Percentiles rank a stretch among this genome's conserved stretches.
These are phyloP conservation scores for Epirrita christyi DNA, from an alignment of 2,888 invertebrate species.

Conservation along the genomic window DNA sequence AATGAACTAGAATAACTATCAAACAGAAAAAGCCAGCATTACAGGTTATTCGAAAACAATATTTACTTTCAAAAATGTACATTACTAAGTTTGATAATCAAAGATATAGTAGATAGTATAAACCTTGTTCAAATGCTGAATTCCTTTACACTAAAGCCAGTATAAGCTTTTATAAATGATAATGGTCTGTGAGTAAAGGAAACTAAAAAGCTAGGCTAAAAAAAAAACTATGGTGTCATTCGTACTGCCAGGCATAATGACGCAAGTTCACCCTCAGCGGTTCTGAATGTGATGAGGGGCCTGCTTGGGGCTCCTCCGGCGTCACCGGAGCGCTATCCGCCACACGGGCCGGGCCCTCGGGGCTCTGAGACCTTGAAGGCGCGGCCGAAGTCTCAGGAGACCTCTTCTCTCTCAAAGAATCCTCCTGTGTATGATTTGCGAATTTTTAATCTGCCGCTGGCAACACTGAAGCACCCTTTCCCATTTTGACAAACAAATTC, in stretches of 20 bases:
- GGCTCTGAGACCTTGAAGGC: constrained; percentile 55
- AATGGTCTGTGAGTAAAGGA: constrained; percentile 68
- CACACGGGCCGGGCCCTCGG: constrained; percentile 53
- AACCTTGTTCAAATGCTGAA: constrained; percentile 73
- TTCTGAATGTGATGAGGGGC: constrained; percentile 66
- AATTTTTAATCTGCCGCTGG: constrained; percentile 36
- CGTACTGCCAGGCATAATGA: constrained; percentile 84
- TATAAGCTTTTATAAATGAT: constrained; percentile 58
- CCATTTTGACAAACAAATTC: constrained; percentile 38
- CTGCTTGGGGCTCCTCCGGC: constrained; percentile 65
- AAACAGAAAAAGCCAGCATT: too few species aligned
- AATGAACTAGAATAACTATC: too few species aligned
- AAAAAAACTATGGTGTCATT: constrained; percentile 78
- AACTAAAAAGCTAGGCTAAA: constrained; percentile 74
- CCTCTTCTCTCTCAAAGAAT: constrained; percentile 56
- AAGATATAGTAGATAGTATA: neutral
- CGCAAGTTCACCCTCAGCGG: constrained; percentile 79
- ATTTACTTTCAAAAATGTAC: too few species aligned
- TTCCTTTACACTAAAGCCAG: constrained; percentile 69
- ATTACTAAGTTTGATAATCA: too few species aligned
- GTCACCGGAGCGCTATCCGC: constrained; percentile 46
- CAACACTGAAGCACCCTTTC: constrained; percentile 49
- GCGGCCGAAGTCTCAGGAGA: constrained; percentile 62
- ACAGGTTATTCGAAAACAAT: too few species aligned
- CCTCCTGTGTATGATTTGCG: constrained; percentile 57